A percentile compares a stretch with the other conserved stretches of the same genome.
phyloP scores from a whole-genome alignment of 1,140 invertebrate genomes.

The Aphis gossypii region DNA sequence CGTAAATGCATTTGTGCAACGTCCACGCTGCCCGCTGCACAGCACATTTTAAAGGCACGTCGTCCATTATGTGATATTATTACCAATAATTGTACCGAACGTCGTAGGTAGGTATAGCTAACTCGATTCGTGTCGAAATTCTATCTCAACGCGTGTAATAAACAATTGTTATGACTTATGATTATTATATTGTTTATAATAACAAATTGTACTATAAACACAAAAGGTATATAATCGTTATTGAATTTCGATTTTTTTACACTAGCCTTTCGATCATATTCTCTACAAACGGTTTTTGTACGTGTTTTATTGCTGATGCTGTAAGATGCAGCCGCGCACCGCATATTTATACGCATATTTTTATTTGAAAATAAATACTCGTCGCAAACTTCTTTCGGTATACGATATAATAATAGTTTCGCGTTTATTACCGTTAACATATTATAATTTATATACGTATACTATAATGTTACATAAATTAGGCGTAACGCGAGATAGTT shows the following conservation, averaged over 20 bases:
- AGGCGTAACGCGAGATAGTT: constrained; percentile 13
- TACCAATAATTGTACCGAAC: background rate
- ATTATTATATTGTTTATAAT: background rate
- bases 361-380: background rate
- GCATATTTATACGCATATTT: background rate
- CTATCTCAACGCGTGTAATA: background rate
- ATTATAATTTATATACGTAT: background rate
- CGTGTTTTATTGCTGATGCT: background rate
- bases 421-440: constrained; percentile 20
- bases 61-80: background rate
- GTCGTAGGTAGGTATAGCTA: background rate
- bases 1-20: background rate
- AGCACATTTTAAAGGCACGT: background rate
- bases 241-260: background rate
- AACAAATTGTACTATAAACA: background rate
- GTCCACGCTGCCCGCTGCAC: background rate
- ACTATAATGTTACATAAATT: constrained; percentile 8
- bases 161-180: background rate
- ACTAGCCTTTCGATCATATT: background rate
- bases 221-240: background rate
- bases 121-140: background rate
- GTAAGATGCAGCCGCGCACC: background rate
- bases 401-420: background rate
- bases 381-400: background rate
- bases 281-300: background rate